Percentiles rank a stretch among this genome's conserved stretches.
Conservation (phyloP, 2,797 vertebrate species). For the Gymnopithys bicolor region DNA sequence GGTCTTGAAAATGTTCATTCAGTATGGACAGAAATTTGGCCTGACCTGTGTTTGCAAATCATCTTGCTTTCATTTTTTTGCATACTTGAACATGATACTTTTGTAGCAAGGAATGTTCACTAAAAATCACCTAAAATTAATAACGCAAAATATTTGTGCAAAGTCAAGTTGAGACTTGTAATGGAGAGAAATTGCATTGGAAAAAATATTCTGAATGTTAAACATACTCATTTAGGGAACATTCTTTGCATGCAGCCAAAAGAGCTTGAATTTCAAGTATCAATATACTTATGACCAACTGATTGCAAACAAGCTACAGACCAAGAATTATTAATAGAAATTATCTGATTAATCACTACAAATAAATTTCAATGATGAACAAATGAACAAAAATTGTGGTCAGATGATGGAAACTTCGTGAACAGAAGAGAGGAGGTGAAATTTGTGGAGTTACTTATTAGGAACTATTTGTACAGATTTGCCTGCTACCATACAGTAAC, state of each 20-base stretch:
- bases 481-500: neutral
- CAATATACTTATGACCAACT: conserved; percentile 28
- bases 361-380: conserved; percentile 28
- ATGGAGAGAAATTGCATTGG: conserved; percentile 1
- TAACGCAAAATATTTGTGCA: neutral
- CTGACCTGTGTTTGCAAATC: neutral
- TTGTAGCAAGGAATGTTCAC: neutral
- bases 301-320: conserved; percentile 49
- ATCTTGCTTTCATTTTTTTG: neutral
- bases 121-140: conserved; percentile 1
- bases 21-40: neutral
- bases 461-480: neutral
- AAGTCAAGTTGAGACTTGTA: neutral
- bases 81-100: neutral
- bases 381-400: conserved; percentile 50
- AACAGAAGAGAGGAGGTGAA: conserved; percentile 27
- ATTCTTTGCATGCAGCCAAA: conserved; percentile 38
- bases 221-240: neutral
- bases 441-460: conserved; percentile 31
- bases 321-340: conserved; percentile 42
- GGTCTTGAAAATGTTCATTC: neutral
- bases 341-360: conserved; percentile 24
- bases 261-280: conserved; percentile 46
- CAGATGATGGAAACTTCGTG: conserved; percentile 27
- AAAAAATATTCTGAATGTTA: conserved; percentile 15